Evolutionary conservation across 2,113 vertebrate genomes (phyloP), one percentile per base, ranked within the genome.

Genomic region (Anolis carolinensis): DNA sequence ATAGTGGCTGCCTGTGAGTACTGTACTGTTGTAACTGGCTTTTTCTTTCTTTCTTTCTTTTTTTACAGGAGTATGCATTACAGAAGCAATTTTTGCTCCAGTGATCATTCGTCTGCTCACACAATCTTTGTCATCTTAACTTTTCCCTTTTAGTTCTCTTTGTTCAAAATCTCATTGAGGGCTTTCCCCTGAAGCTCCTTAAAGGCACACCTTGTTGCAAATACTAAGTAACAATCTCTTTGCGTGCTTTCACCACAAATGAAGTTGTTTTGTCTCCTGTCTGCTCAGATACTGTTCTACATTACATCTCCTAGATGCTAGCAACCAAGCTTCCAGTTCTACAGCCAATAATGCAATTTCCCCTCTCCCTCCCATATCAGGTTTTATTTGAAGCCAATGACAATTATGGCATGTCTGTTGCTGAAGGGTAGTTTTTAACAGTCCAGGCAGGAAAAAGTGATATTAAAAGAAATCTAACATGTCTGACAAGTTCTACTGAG

Each of bases 71-170:
- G 85, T 86, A 81, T 86, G 85, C 52, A 86, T 81, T 50, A 32
- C 79, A 81, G 79, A 86, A 86, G 85, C 85, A 86, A 86, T 86
- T 86, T 86, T 86, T 86, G 85, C 44, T 67, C 71, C 44, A n/a
- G 79, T 86, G 79, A 86, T 86, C 79, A 86, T 86, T 86, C 79
- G 80, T 81, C 79, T 75, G 59, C 79, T 86, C 67, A 39, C 44
- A 52, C 79, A 75, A 63, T 86, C 79, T 86, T 81, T 86, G 85
- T 86, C 85, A 86, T 81, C 71, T 81, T 86, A 86, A 75, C 79
- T 74, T 81, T 75, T 36, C 85, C n/a, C 39, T 44, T 86, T 86
- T 81, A 75, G 70, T 81, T n/a, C 44, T 34, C 55, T 52, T 74
- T 86, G 59, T 81, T 86, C 85, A 75, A 74, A 86, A 75, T 75